Evolutionary conservation across 1,140 invertebrate genomes (phyloP).

Genomic region (Oreohelix idahoensis): DNA sequence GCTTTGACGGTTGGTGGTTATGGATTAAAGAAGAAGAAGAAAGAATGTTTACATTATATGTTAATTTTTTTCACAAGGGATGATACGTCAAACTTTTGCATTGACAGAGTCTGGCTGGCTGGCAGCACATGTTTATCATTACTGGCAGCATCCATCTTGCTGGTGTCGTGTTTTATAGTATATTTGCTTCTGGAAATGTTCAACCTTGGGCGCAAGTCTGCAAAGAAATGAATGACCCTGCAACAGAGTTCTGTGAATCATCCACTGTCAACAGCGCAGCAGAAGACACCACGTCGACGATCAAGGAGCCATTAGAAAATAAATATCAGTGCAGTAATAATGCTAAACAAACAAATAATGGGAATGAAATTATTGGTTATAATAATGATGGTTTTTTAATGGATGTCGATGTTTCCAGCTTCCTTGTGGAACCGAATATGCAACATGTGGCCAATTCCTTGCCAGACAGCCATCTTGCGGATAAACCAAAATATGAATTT

Average conservation of each 20-base stretch:
- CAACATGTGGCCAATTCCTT: too few relatives aligned
- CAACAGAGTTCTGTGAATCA: not conserved
- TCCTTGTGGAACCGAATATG: too few relatives aligned
- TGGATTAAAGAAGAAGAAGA: too few relatives aligned
- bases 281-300: not conserved
- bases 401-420: too few relatives aligned
- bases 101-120: constrained; percentile 6
- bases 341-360: not conserved
- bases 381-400: not conserved
- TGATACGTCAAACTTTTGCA: too few relatives aligned
- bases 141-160: constrained; percentile 18
- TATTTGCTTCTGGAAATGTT: constrained; percentile 18
- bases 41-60: too few relatives aligned
- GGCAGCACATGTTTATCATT: constrained; percentile 21
- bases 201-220: not conserved
- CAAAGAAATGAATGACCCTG: not conserved
- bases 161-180: constrained; percentile 10
- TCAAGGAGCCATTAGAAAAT: not conserved
- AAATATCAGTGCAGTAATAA: not conserved
- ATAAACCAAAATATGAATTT: too few relatives aligned
- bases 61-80: too few relatives aligned
- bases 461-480: too few relatives aligned
- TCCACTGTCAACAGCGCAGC: not conserved
- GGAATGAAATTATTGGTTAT: not conserved
- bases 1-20: too few relatives aligned